Conservation (phyloP, 2,888 invertebrate species). For the Melieria picta region DNA sequence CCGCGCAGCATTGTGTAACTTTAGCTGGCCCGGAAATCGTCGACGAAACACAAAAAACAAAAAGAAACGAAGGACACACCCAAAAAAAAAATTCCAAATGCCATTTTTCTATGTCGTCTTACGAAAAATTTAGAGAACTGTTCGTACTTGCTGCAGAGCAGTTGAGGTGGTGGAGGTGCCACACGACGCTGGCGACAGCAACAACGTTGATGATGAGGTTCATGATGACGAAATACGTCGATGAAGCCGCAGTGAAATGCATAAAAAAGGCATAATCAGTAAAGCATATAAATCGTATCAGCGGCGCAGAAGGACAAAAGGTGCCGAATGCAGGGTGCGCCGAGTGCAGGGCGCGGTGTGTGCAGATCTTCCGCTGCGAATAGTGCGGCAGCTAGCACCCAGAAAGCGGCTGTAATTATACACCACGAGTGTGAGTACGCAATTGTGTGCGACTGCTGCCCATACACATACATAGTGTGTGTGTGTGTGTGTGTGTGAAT, state of each 20-base stretch:
- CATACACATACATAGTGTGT: neutral
- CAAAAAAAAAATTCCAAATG: constrained; percentile 24
- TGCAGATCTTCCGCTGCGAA: constrained; percentile 6
- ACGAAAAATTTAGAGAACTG: neutral
- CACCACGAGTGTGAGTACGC: constrained; percentile 43
- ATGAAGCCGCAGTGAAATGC: neutral
- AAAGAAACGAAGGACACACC: constrained; percentile 31
- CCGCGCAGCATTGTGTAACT: constrained; percentile 24
- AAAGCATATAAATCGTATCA: neutral
- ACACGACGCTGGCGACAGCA: constrained; percentile 21
- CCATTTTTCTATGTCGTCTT: neutral
- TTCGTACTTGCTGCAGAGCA: constrained; percentile 8
- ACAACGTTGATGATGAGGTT: neutral
- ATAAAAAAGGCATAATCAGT: neutral
- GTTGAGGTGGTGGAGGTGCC: constrained; percentile 19
- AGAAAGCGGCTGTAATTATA: constrained; percentile 44
- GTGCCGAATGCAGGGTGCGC: neutral
- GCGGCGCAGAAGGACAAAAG: neutral
- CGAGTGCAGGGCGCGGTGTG: neutral
- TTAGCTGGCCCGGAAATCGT: constrained; percentile 33
- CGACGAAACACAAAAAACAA: neutral
- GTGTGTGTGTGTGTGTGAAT: neutral
- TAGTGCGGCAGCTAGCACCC: neutral
- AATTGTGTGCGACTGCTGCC: constrained; percentile 2
- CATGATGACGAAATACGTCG: too few species aligned